Percentiles rank a stretch among this genome's conserved stretches.
These are phyloP conservation scores for Drosophila siamana DNA, from an alignment of 2,888 invertebrate genomes.

Conservation along the genomic window DNA sequence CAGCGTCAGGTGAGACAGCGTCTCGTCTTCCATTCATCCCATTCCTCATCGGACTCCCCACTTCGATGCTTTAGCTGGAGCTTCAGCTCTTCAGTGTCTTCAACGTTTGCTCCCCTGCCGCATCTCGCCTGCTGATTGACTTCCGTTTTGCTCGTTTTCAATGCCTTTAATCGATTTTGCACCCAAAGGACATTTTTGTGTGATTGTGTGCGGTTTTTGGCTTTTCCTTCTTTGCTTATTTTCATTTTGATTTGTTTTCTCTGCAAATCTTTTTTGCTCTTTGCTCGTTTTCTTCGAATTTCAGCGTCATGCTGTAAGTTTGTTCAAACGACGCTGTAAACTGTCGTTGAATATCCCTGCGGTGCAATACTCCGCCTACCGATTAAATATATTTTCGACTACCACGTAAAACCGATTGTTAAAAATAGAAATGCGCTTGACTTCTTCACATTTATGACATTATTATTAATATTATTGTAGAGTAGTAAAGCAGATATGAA, in stretches of 20 bases:
- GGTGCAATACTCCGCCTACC: constrained; percentile 12
- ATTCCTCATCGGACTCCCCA: no score
- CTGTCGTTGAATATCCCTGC: constrained; percentile 29
- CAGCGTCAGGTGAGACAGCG: constrained; percentile 65
- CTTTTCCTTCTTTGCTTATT: constrained; percentile 41
- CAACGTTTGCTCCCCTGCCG: no score
- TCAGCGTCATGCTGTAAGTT: constrained; percentile 44
- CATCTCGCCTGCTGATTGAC: constrained; percentile 77
- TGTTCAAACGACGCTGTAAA: constrained; percentile 51
- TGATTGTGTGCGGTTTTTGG: constrained; percentile 51
- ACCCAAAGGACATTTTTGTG: constrained; percentile 82
- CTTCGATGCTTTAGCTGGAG: no score
- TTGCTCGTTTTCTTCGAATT: constrained; percentile 29
- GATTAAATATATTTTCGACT: not conserved
- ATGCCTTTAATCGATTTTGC: constrained; percentile 83
- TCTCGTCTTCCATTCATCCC: constrained; percentile 19
- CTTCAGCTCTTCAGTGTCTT: no score
- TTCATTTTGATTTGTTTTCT: constrained; percentile 70
- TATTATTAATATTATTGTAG: no score
- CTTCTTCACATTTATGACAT: no score
- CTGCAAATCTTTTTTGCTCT: constrained; percentile 39
- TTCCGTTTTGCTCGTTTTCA: constrained; percentile 70
- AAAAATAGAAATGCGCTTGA: not conserved
- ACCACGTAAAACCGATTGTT: not conserved
- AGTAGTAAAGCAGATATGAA: no score